Evolutionary conservation across 2,113 vertebrate genomes (phyloP).

Genomic region (Myanophis thanlyinensis): DNA sequence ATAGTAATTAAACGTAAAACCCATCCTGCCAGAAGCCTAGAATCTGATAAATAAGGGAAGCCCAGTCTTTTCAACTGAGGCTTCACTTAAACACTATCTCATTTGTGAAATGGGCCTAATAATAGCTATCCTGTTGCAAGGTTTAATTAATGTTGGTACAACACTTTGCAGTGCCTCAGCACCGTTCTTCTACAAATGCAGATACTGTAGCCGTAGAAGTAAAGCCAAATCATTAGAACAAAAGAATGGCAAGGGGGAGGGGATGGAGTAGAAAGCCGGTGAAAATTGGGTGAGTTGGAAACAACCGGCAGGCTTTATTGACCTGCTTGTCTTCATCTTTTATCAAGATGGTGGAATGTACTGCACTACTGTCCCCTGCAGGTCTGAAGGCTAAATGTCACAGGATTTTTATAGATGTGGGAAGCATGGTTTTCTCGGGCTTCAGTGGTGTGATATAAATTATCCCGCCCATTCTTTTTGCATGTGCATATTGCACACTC

Average conservation of each 20-base stretch:
- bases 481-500: neutral
- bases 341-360: neutral
- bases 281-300: neutral
- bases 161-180: conserved; percentile 2
- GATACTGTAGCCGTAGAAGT: conserved; percentile 2
- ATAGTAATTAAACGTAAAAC: conserved; percentile 22
- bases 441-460: neutral
- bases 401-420: neutral
- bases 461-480: neutral
- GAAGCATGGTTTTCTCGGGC: neutral
- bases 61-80: neutral
- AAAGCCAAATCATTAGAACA: conserved; percentile 26
- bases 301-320: neutral
- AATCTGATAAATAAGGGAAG: conserved; percentile 1
- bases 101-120: conserved; percentile 30
- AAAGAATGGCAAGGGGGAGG: neutral
- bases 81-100: neutral
- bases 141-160: conserved; percentile 11
- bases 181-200: conserved; percentile 16
- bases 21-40: neutral
- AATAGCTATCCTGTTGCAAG: neutral
- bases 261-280: neutral
- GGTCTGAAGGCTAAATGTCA: neutral
- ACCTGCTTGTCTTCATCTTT: neutral
- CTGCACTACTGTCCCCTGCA: neutral